Evolutionary conservation across 2,888 invertebrate genomes (phyloP), one percentile per base, ranked within the genome.

Genomic region (Drosophila nr. medialis): DNA sequence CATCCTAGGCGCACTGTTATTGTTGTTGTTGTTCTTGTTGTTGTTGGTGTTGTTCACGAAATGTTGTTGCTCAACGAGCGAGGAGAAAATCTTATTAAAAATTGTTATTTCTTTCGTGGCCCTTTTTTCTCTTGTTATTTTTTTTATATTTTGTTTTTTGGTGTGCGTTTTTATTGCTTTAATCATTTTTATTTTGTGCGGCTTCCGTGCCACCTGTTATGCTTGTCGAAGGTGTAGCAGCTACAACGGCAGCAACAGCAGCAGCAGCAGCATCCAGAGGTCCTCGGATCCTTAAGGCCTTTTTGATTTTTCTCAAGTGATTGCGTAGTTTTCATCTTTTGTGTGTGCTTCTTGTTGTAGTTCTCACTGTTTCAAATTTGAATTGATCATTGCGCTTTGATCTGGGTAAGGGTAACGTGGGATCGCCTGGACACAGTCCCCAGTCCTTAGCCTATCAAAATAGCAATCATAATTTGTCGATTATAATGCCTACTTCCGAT

Each of bases 141-240:
- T 77, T 63, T 77, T 63, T 74, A 80, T 75, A 75, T 80, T 67
- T 70, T 70, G 51, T 65, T 34, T 64, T 61, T 77, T 66, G 34
- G 54, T 77, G 54, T 68, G 72, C 70, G 55, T 74, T 79, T 73
- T 71, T 82, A 83, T 85, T 86, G 78, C 80, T 85, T 91, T 91
- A 90, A 85, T 90, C 82, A 90, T 86, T 83, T 90, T 83, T 86
- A 90, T 90, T 83, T 91, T 91, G 85, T 92, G 90, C 86, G 91
- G 91, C 91, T 91, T 92, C 91, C 91, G 92, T 89, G 90, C 91
- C 91, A 91, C 91, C 91, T 91, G 91, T 91, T 91, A 86, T 84
- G 75, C 30, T 58, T 76, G 72, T 34, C 60, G 67, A 60, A 66
- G 64, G 62, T 68, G 70, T 54, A 67, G 60, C 67, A 49, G 54